Percentiles rank a stretch among this genome's conserved stretches.
These are phyloP conservation scores for Hermodice carunculata DNA, from an alignment of 2,888 invertebrate genomes.

Conservation along the genomic window DNA sequence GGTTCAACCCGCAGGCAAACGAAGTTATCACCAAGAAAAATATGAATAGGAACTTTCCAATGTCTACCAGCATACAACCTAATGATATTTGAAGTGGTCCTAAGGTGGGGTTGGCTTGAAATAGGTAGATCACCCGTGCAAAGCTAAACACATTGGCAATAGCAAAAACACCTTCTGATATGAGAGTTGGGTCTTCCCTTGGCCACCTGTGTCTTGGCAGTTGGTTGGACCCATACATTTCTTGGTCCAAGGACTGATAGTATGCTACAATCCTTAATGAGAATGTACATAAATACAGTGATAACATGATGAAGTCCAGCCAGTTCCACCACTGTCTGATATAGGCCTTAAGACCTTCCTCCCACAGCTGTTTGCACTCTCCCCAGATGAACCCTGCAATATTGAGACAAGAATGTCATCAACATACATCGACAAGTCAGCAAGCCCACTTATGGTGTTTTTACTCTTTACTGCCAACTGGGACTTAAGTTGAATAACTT, in stretches of 20 bases:
- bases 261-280: constrained; percentile 71
- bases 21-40: constrained; percentile 72
- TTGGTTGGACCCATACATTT: constrained; percentile 64
- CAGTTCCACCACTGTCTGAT: constrained; percentile 75
- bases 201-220: constrained; percentile 71
- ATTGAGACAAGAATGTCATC: background rate
- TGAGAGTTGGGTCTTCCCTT: constrained; percentile 72
- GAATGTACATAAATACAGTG: constrained; percentile 73
- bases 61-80: constrained; percentile 75
- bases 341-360: constrained; percentile 73
- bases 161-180: constrained; percentile 73
- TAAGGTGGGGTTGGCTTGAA: constrained; percentile 74
- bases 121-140: constrained; percentile 73
- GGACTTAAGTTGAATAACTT: too few relatives aligned
- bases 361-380: constrained; percentile 75
- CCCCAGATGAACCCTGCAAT: constrained; percentile 73
- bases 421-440: background rate
- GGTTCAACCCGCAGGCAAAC: constrained; percentile 79
- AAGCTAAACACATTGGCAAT: constrained; percentile 74
- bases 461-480: too few relatives aligned
- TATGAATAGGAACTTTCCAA: constrained; percentile 73
- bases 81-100: constrained; percentile 73
- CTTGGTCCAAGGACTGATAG: constrained; percentile 57
- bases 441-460: too few relatives aligned
- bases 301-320: constrained; percentile 75